These are phyloP conservation scores for Medauroidea extradentata DNA, from an alignment of 1,140 invertebrate genomes.

Conservation along the genomic window DNA sequence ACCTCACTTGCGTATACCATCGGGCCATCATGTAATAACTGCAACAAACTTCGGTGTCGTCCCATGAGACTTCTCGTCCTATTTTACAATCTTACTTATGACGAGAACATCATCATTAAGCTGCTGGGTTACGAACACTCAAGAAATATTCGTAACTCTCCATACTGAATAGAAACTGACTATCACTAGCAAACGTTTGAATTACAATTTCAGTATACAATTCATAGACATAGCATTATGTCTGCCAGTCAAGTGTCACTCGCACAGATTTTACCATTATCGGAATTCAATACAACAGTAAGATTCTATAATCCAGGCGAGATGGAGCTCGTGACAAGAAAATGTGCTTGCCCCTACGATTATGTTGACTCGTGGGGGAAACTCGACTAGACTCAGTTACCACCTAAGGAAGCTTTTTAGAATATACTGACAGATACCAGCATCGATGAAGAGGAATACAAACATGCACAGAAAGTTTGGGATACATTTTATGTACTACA, in stretches of 20 bases:
- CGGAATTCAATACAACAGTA: background rate
- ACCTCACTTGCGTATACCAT: background rate
- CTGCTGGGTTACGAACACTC: background rate
- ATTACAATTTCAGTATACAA: constrained; percentile 10
- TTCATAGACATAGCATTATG: constrained; percentile 36
- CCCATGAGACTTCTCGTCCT: background rate
- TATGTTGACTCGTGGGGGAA: constrained; percentile 30
- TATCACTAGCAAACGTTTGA: background rate
- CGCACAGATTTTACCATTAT: constrained; percentile 10
- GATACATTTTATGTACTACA: constrained; percentile 36
- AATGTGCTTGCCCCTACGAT: constrained; percentile 35
- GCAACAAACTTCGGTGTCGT: background rate
- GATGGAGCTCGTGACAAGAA: constrained; percentile 20
- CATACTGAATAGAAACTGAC: background rate
- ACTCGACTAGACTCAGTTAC: constrained; percentile 35
- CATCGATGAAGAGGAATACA: constrained; percentile 37
- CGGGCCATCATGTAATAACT: background rate
- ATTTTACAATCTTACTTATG: background rate
- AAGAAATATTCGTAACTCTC: background rate
- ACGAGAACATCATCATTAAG: background rate
- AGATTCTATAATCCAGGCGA: constrained; percentile 8
- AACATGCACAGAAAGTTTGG: constrained; percentile 43
- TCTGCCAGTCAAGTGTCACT: constrained; percentile 24
- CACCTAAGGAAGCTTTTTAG: constrained; percentile 36
- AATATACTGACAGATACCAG: constrained; percentile 30